Percentiles rank a stretch among this genome's conserved stretches.
phyloP scores from a whole-genome alignment of 2,797 vertebrate genomes.

The Molossus alvarezi region DNA sequence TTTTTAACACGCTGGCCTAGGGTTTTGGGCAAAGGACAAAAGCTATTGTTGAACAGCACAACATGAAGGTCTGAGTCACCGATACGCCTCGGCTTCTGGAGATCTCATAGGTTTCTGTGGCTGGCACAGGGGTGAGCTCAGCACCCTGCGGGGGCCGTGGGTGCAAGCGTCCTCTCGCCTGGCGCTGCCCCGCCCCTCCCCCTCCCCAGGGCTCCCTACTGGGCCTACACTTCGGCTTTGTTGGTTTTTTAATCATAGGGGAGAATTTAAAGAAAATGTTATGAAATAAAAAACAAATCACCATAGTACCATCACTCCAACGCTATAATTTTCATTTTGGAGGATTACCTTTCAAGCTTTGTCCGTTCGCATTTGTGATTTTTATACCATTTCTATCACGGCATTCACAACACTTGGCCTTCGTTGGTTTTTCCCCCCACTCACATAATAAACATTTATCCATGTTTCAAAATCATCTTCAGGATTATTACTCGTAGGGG shows the following conservation, averaged over 20 bases:
- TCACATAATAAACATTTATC: conserved; percentile 52
- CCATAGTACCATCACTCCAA: background rate
- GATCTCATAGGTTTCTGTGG: conserved; percentile 81
- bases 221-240: conserved; percentile 73
- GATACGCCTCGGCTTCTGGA: conserved; percentile 84
- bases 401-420: background rate
- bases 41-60: conserved; percentile 89
- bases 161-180: conserved; percentile 77
- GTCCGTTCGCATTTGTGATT: background rate
- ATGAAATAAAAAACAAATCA: conserved; percentile 82
- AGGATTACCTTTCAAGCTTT: background rate
- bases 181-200: conserved; percentile 68
- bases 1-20: conserved; percentile 86
- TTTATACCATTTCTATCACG: background rate
- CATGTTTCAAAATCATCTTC: conserved; percentile 70
- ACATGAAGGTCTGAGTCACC: conserved; percentile 88
- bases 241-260: conserved; percentile 81
- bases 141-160: conserved; percentile 83
- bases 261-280: conserved; percentile 82
- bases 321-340: conserved; percentile 40
- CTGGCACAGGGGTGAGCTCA: conserved; percentile 84
- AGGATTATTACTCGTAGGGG: conserved; percentile 17
- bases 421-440: background rate
- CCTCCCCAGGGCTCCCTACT: conserved; percentile 72
- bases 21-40: conserved; percentile 91